Conservation (phyloP, 2,113 vertebrate species). For the Raja brachyura region DNA sequence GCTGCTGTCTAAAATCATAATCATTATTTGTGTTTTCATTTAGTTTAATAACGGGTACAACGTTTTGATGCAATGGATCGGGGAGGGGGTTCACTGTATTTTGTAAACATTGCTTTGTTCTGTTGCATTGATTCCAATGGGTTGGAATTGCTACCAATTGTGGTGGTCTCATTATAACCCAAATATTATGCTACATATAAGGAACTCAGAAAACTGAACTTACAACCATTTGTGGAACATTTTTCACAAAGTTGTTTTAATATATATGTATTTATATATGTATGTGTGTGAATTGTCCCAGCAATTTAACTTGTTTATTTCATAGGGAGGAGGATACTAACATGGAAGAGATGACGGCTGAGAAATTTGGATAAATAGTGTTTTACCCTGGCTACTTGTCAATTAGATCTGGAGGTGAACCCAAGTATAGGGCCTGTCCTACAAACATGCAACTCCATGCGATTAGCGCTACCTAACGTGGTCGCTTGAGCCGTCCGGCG, state of each 20-base stretch:
- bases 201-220: too few species aligned
- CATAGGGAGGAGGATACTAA: too few species aligned
- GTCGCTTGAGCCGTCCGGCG: too few species aligned
- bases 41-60: neutral
- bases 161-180: neutral
- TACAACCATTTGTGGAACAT: neutral
- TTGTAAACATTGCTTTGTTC: neutral
- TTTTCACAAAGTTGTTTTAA: neutral
- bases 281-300: neutral
- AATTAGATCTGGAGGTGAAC: too few species aligned
- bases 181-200: neutral
- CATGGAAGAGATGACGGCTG: too few species aligned
- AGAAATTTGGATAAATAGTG: too few species aligned
- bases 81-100: neutral
- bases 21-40: neutral
- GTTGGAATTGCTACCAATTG: neutral
- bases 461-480: too few species aligned
- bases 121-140: neutral
- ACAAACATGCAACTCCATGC: too few species aligned
- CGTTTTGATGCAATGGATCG: neutral
- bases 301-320: neutral
- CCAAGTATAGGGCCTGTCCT: too few species aligned
- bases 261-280: neutral
- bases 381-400: too few species aligned
- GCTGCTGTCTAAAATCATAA: neutral